A percentile compares a stretch with the other conserved stretches of the same genome.
phyloP scores from a whole-genome alignment of 2,888 invertebrate species.

The Rhorus exstirpatorius region DNA sequence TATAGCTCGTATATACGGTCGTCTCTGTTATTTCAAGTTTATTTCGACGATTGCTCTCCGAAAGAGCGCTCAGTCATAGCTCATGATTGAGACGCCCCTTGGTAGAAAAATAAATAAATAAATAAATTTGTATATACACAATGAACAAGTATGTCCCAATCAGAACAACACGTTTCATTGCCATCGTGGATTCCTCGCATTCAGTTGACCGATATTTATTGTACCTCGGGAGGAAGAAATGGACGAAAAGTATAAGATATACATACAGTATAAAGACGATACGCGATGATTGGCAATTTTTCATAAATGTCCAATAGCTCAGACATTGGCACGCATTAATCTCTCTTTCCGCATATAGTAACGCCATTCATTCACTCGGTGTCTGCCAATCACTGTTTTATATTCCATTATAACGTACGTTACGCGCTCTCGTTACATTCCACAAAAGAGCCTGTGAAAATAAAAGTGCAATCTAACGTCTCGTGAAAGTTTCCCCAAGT shows the following conservation, averaged over 20 bases:
- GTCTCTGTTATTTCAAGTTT: constrained; percentile 46
- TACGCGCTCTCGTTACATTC: constrained; percentile 12
- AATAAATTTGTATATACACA: not conserved
- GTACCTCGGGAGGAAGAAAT: constrained; percentile 1
- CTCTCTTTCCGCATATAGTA: not conserved
- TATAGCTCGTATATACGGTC: too few species aligned
- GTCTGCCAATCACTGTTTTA: constrained; percentile 44
- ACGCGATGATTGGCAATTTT: constrained; percentile 28
- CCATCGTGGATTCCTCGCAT: not conserved
- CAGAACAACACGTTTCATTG: constrained; percentile 2
- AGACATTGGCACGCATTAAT: not conserved
- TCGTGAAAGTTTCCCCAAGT: constrained; percentile 68
- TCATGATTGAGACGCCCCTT: constrained; percentile 50
- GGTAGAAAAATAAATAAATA: constrained; percentile 2
- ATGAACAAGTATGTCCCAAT: constrained; percentile 33
- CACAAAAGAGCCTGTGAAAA: constrained; percentile 70
- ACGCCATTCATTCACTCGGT: constrained; percentile 4
- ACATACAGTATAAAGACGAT: not conserved
- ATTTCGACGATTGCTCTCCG: constrained; percentile 1
- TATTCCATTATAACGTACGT: constrained; percentile 7
- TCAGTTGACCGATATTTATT: not conserved
- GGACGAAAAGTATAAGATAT: not conserved
- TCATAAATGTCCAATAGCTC: not conserved
- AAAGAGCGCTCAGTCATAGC: constrained; percentile 62
- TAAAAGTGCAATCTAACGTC: constrained; percentile 74